Base-by-base conservation (phyloP, 2,888 invertebrate genomes). In the Drosophila merina region DNA sequence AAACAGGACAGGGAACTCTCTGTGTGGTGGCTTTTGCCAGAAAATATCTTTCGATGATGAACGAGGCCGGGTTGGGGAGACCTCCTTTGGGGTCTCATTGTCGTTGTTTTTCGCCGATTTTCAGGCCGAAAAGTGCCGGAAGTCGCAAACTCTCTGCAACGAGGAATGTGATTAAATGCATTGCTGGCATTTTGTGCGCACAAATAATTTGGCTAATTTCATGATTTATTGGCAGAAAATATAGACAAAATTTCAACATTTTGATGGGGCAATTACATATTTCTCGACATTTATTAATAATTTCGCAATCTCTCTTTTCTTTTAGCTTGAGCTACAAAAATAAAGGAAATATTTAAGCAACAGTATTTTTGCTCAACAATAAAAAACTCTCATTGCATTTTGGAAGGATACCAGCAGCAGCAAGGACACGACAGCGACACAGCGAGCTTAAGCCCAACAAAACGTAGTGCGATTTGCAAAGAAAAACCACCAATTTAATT, bases 401-500 rank as follows among this genome's bases (percentile, higher is more conserved):
- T 73, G 63, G 33, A 57, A 57, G 49, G 20, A 20, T 62, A 26
- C 31, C 3, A 31, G 31, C 12, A 54, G 48, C 59, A 55, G 42
- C 51, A 74, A 20, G n/a, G 50, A 74, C 55, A 83, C 84, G 85
- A 75, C 84, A 87, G 78, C 55, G 83, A 86, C 87, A 75, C 84
- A 87, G 78, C 87, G 87, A 81, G 87, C 80, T 81, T 81, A 86
- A 86, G 75, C 85, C 79, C 20, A 20, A 20, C 20, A 86, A 84
- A 86, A 76, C 60, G 77, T 79, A 88, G 79, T 77, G 85, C 83
- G 83, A 88, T 59, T 79, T 86, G 82, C 76, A 88, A 89, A 89
- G 85, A 87, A 89, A 89, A 89, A 89, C 88, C 89, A 89, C 83
- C 89, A 89, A 89, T 82, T 83, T 77, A 86, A 82, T 80, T 73